A percentile compares a stretch with the other conserved stretches of the same genome.
Evolutionary conservation across 2,888 invertebrate species (phyloP).

Genomic region (Falcaria lacertinaria): DNA sequence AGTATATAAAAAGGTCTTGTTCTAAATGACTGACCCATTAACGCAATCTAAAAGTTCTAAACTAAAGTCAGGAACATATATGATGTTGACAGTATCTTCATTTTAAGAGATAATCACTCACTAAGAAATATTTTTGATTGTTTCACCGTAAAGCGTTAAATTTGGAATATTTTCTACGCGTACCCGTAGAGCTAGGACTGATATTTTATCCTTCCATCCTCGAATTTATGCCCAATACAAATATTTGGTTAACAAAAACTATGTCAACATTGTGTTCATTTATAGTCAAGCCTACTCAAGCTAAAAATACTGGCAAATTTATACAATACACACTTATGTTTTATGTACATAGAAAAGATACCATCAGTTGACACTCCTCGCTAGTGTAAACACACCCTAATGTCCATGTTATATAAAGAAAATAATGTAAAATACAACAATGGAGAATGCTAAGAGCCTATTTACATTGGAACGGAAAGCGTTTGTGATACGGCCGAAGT

Average conservation of each 20-base stretch:
- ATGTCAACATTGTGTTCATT: not conserved
- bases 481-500: slow-evolving; percentile 1
- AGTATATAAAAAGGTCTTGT: too few relatives aligned
- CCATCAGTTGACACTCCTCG: not conserved
- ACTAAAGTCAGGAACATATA: too few relatives aligned
- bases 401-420: slow-evolving; percentile 2
- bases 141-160: too few relatives aligned
- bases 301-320: slow-evolving; percentile 3
- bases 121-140: too few relatives aligned
- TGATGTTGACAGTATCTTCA: too few relatives aligned
- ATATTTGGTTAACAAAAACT: not conserved
- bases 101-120: too few relatives aligned
- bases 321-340: slow-evolving; percentile 8
- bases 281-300: not conserved
- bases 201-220: too few relatives aligned
- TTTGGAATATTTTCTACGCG: too few relatives aligned
- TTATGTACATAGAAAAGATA: not conserved
- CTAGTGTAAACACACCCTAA: slow-evolving; percentile 3
- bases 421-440: slow-evolving; percentile 2
- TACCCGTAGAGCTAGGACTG: too few relatives aligned
- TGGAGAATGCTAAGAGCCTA: not conserved
- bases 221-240: not conserved
- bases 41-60: too few relatives aligned
- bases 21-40: too few relatives aligned
- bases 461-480: slow-evolving; percentile 1